These are phyloP conservation scores for Eulemur rubriventer DNA, from an alignment of 2,797 vertebrate species.

Conservation along the genomic window DNA sequence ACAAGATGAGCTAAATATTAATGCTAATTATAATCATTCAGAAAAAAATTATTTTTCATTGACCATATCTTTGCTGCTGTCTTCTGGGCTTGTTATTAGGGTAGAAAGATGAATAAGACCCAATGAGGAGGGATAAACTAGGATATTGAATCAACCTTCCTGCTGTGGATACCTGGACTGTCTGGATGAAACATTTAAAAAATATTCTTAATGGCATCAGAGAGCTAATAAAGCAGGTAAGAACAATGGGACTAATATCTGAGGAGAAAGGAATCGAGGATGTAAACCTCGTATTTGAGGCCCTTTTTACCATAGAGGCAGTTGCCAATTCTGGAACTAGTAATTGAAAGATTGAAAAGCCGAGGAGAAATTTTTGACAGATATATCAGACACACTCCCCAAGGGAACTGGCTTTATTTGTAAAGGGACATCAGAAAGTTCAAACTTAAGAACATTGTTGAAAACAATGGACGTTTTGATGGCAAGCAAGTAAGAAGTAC, in stretches of 20 bases:
- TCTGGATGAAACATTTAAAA: not conserved
- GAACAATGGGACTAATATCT: not conserved
- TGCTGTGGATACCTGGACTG: not conserved
- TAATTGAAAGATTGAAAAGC: not conserved
- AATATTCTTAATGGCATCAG: not conserved
- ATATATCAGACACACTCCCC: not conserved
- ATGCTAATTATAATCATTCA: not conserved
- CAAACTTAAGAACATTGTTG: not conserved
- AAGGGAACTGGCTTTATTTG: not conserved
- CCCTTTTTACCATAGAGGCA: not conserved
- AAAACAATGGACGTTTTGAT: not conserved
- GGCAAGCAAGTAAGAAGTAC: not conserved
- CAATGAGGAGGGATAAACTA: not conserved
- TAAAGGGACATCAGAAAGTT: not conserved
- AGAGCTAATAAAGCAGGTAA: not conserved
- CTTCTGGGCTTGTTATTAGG: not conserved
- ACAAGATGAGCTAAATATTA: not conserved
- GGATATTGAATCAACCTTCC: not conserved
- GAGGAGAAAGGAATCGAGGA: not conserved
- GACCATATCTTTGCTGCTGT: not conserved
- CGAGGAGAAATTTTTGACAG: not conserved
- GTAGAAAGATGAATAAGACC: not conserved
- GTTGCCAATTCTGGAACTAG: not conserved
- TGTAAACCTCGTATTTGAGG: not conserved
- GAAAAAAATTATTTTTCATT: not conserved